Evolutionary conservation across 2,797 vertebrate species (phyloP), one percentile per base, ranked within the genome.

Genomic region (Novumbra hubbsi): DNA sequence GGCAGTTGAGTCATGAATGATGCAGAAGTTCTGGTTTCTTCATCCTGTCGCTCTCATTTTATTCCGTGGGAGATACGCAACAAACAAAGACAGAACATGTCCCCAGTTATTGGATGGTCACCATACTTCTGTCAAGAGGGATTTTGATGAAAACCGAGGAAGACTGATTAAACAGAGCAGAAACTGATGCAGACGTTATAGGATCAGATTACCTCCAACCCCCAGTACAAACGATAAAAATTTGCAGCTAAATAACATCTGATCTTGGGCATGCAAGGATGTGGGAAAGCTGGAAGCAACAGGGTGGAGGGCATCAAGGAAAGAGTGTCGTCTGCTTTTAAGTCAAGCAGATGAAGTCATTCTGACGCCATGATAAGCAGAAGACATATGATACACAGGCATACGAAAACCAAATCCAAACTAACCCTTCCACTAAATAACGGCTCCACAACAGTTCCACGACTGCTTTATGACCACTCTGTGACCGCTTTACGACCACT

Each of bases 1-100:
- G 32, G 3, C 21, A 12, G 32, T 71, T 27, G 12, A 21, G 27
- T 48, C 28, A 27, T 64, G 24, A 30, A 64, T 32, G 28, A 21
- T 24, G 24, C 41, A 68, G 74, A 74, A 67, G 71, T 76, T 49
- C 65, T 72, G 68, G 68, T 79, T 75, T 74, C 77, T 75, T 63
- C 70, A 76, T 74, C 52, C 76, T 60, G 70, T 57, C 75, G 68
- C 69, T 72, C 75, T 69, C 28, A 5, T 73, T 75, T 52, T 34
- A 70, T 70, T 52, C 67, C 34, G 38, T 72, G 74, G 72, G 30
- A 27, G 57, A 68, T 65, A 55, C 16, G 52, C 21, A 65, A 78
- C 41, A 71, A 30, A 68, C 38, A 78, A 65, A 75, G 64, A 70
- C 60, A 60, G 41, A 21, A 41, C 34, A 73, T 32, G 12, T 32